A percentile compares a stretch with the other conserved stretches of the same genome.
Evolutionary conservation across 2,888 invertebrate species (phyloP).

Genomic region (Amaurobius ferox): DNA sequence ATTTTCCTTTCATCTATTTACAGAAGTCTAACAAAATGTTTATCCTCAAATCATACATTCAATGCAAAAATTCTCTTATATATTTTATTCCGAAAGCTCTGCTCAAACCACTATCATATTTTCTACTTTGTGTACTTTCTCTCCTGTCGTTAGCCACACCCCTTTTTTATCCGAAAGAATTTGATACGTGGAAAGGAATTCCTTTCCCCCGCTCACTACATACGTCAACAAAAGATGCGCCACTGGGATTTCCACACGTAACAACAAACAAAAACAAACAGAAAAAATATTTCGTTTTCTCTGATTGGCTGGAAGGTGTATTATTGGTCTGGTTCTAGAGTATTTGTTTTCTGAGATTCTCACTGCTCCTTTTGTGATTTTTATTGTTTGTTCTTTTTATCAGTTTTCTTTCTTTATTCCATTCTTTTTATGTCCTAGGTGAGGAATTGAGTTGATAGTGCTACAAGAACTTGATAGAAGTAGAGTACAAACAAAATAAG

Average conservation of each 20-base stretch:
- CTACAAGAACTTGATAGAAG: not conserved
- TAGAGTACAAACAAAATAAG: not conserved
- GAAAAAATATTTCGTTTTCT: constrained; percentile 22
- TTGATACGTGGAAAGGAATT: not conserved
- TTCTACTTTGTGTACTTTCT: not conserved
- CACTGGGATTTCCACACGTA: not conserved
- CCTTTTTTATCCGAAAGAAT: constrained; percentile 6
- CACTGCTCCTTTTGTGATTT: not conserved
- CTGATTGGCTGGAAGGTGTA: constrained; percentile 1
- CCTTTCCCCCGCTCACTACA: not conserved
- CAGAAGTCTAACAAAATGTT: not conserved
- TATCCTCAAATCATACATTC: not conserved
- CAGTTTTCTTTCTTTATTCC: not conserved
- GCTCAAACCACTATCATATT: not conserved
- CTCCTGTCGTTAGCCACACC: not conserved
- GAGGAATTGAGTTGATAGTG: constrained; percentile 7
- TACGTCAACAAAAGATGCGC: constrained; percentile 9
- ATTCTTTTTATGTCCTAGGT: not conserved
- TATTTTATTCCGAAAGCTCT: not conserved
- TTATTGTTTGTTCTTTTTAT: not conserved
- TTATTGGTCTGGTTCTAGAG: constrained; percentile 1
- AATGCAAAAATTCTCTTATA: not conserved
- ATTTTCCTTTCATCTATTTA: too few species aligned
- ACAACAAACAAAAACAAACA: not conserved
- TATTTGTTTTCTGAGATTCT: not conserved